Percentiles rank a stretch among this genome's conserved stretches.
Evolutionary conservation across 1,140 invertebrate species (phyloP).

Genomic region (Tribolium madens): DNA sequence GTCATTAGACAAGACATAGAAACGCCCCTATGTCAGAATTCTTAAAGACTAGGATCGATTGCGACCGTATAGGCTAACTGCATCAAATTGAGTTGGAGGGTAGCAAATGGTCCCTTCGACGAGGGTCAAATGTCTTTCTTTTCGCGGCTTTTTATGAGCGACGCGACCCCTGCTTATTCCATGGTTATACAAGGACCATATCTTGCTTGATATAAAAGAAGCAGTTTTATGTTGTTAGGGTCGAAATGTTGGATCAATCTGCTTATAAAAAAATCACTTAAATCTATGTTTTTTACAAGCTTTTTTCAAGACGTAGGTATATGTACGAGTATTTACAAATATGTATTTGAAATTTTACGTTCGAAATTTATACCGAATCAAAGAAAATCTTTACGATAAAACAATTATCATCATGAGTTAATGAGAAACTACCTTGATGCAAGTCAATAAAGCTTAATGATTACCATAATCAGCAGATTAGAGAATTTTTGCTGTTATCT

Average conservation of each 20-base stretch:
- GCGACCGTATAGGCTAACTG: constrained; percentile 44
- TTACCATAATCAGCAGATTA: constrained; percentile 25
- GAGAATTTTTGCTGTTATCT: constrained; percentile 1
- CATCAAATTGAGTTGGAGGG: constrained; percentile 48
- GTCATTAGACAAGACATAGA: constrained; percentile 46
- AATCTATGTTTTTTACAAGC: constrained; percentile 33
- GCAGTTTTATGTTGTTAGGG: constrained; percentile 44
- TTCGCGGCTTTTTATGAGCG: constrained; percentile 54
- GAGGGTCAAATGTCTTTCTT: constrained; percentile 56
- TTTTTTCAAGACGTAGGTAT: background rate
- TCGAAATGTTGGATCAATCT: constrained; percentile 44
- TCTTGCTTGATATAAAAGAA: constrained; percentile 40
- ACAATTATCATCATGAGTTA: too few species aligned
- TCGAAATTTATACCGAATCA: too few species aligned
- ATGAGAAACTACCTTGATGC: constrained; percentile 15
- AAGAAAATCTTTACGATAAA: too few species aligned
- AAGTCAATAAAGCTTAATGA: constrained; percentile 23
- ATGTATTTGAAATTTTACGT: background rate
- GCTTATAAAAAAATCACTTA: constrained; percentile 48
- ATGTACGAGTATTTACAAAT: too few species aligned
- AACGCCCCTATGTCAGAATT: constrained; percentile 1
- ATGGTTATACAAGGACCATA: constrained; percentile 41
- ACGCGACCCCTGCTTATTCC: constrained; percentile 45
- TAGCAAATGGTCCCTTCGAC: constrained; percentile 18
- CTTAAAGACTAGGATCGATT: constrained; percentile 27